Evolutionary conservation across 2,888 invertebrate genomes (phyloP).

Genomic region (Drosophila flavopinicola): DNA sequence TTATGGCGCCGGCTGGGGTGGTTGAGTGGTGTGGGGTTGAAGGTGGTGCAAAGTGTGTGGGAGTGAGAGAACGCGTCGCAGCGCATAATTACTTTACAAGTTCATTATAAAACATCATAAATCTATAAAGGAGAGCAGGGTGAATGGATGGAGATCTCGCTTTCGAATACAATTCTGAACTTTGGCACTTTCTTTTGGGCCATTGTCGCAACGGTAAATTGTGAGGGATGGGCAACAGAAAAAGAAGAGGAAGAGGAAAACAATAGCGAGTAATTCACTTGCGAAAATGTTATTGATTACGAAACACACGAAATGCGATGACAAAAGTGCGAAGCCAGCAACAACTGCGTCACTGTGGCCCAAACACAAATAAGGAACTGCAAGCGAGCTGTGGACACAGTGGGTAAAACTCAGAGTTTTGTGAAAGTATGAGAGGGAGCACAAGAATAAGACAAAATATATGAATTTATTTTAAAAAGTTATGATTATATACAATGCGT

Average conservation of each 20-base stretch:
- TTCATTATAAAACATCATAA: conserved; percentile 84
- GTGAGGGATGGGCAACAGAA: conserved; percentile 17
- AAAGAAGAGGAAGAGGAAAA: conserved; percentile 26
- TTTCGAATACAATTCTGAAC: conserved; percentile 59
- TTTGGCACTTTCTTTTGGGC: conserved; percentile 66
- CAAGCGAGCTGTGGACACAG: conserved; percentile 31
- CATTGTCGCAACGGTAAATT: conserved; percentile 33
- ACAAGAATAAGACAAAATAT: too few relatives aligned
- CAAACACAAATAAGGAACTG: conserved; percentile 15
- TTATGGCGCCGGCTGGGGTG: conserved; percentile 40
- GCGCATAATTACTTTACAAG: conserved; percentile 85
- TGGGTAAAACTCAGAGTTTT: conserved; percentile 14
- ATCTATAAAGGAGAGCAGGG: conserved; percentile 72
- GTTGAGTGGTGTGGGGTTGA: conserved; percentile 9
- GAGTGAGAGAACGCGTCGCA: conserved; percentile 52
- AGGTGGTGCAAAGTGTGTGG: conserved; percentile 59
- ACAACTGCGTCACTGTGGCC: conserved; percentile 45
- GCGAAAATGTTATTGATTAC: conserved; percentile 79
- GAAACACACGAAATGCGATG: conserved; percentile 62
- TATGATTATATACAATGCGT: too few relatives aligned
- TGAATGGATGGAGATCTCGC: conserved; percentile 8
- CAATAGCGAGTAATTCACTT: conserved; percentile 76
- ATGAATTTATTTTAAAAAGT: too few relatives aligned
- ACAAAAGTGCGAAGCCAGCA: conserved; percentile 57
- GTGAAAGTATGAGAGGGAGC: too few relatives aligned